Evolutionary conservation across 2,888 invertebrate genomes (phyloP), one percentile per base, ranked within the genome.

Genomic region (Epirrhoe alternata): DNA sequence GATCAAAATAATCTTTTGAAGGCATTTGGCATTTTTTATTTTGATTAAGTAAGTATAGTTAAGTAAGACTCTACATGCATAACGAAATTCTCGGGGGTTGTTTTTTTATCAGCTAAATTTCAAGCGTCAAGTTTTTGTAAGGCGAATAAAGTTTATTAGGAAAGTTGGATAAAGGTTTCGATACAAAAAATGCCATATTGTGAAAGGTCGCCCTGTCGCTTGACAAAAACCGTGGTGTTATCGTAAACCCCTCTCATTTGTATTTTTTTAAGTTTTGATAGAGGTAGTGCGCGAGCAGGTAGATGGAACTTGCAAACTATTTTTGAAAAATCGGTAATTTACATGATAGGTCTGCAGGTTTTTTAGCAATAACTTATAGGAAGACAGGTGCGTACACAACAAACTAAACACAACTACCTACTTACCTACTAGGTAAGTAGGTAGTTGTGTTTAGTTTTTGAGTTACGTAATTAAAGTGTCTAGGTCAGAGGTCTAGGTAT

Each of bases 121-220:
- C 64, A 51, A 68, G 42, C 67, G 71, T 71, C 72, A 69, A 56
- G 65, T 69, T 84, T 79, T 81, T 75, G 74, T 74, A 71, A 81
- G 76, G 85, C 89, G 86, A 92, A 93, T 92, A 91, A 92, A 92
- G 82, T 92, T 92, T 92, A 92, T 92, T 86, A 84, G 79, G 84
- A 89, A 89, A 90, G 85, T 87, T 80, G 88, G 82, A 89, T 89
- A 88, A 89, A 86, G 86, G 88, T 88, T 86, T 85, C 51, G 76
- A 82, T 79, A 86, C 83, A 91, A 92, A 92, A 90, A 90, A 89
- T 76, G 73, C 68, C 74, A 80, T 81, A 87, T 85, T 88, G 84
- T 86, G 83, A 89, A 88, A 91, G 88, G 90, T 90, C 89, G 88
- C 85, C 82, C 85, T 86, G 89, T 89, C 91, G 88, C 87, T 88